Percentiles rank a stretch among this genome's conserved stretches.
Conservation (phyloP, 2,113 vertebrate species). For the Puffinus mauretanicus region DNA sequence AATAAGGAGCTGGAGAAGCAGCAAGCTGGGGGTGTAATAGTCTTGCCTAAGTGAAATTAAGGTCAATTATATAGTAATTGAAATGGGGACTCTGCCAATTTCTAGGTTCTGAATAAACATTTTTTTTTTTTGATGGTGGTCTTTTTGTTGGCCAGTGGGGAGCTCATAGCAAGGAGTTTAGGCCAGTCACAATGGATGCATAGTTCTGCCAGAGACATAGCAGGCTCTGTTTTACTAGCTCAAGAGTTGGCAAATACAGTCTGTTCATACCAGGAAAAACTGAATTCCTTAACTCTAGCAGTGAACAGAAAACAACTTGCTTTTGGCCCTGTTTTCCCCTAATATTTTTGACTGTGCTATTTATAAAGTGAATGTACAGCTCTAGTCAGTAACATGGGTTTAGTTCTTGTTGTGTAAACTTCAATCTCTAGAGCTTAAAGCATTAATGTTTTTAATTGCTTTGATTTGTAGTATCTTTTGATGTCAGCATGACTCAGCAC, state of each 20-base stretch:
- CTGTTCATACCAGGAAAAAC: background rate
- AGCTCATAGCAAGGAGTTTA: slow-evolving; percentile 18
- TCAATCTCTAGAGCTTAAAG: background rate
- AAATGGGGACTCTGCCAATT: slow-evolving; percentile 32
- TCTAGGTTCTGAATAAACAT: slow-evolving; percentile 12
- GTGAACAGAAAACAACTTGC: background rate
- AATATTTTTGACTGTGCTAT: background rate
- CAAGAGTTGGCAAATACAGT: slow-evolving; percentile 11
- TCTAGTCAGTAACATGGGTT: background rate
- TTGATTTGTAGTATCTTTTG: background rate
- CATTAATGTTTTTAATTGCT: background rate
- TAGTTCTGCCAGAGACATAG: slow-evolving; percentile 49
- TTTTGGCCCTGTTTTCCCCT: background rate
- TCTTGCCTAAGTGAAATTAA: slow-evolving; percentile 19
- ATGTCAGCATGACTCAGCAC: slow-evolving; percentile 32
- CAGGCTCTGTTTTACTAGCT: slow-evolving; percentile 35
- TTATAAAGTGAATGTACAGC: background rate
- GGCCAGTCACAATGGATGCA: slow-evolving; percentile 33
- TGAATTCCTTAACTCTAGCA: background rate
- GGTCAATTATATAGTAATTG: slow-evolving; percentile 55
- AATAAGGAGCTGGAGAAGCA: slow-evolving; percentile 18
- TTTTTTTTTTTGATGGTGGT: slow-evolving; percentile 13
- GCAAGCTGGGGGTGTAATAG: background rate
- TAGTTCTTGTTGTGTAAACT: background rate
- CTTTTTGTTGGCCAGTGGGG: background rate